phyloP scores from a whole-genome alignment of 2,113 vertebrate genomes.

The Panurus biarmicus region DNA sequence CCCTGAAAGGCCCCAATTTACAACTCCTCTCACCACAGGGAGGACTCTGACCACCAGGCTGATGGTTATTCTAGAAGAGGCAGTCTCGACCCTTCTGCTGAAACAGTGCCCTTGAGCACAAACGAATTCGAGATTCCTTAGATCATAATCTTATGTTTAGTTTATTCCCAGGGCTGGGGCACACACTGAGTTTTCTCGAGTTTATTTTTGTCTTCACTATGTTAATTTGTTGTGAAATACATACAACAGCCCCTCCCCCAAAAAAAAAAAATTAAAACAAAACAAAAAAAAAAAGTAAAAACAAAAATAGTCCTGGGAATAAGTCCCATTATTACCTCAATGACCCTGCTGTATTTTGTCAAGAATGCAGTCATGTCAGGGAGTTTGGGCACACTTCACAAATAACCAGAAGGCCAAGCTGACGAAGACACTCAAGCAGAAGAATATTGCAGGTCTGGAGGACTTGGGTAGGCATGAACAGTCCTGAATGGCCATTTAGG shows the following conservation, averaged over 20 bases:
- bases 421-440: not conserved
- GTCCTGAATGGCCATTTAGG: not conserved
- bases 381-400: not conserved
- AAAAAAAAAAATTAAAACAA: not conserved
- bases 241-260: not conserved
- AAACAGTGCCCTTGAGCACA: conserved; percentile 53
- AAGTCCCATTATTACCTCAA: not conserved
- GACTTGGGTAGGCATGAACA: not conserved
- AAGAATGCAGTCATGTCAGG: not conserved
- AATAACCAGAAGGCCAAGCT: not conserved
- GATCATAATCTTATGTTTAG: conserved; percentile 44
- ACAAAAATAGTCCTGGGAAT: not conserved
- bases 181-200: not conserved
- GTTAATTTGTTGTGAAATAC: not conserved
- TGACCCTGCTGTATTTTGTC: not conserved
- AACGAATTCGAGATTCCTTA: conserved; percentile 38
- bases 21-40: conserved; percentile 5
- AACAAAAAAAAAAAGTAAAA: not conserved
- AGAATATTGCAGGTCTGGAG: not conserved
- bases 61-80: conserved; percentile 33
- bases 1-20: conserved; percentile 39
- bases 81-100: conserved; percentile 35
- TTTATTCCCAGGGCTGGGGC: conserved; percentile 26
- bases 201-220: not conserved
- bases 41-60: conserved; percentile 25